These are phyloP conservation scores for Ephialtes manifestator DNA, from an alignment of 2,888 invertebrate species.

Conservation along the genomic window DNA sequence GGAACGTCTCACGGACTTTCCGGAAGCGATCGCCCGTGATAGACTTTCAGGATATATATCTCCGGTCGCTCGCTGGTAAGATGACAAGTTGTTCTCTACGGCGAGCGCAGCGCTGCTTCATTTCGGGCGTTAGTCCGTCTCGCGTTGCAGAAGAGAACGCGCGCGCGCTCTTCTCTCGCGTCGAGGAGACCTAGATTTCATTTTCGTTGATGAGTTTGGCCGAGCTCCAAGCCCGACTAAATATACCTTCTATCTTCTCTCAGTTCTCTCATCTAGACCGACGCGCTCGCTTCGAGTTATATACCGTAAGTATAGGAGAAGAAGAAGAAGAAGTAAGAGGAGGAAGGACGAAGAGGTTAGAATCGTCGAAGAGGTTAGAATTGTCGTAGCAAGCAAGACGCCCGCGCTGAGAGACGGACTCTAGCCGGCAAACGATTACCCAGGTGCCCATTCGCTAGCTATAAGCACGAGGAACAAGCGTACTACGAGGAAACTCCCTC, in stretches of 20 bases:
- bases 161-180: slow-evolving; percentile 48
- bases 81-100: slow-evolving; percentile 1
- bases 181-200: slow-evolving; percentile 85
- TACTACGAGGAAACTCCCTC: slow-evolving; percentile 23
- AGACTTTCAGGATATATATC: neutral
- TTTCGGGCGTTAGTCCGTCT: slow-evolving; percentile 45
- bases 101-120: neutral
- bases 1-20: neutral
- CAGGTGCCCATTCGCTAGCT: slow-evolving; percentile 41
- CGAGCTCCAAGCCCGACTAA: slow-evolving; percentile 83
- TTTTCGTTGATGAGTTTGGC: slow-evolving; percentile 86
- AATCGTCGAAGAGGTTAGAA: neutral
- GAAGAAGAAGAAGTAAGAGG: neutral
- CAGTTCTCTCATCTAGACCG: slow-evolving; percentile 45
- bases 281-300: slow-evolving; percentile 30
- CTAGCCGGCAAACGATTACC: slow-evolving; percentile 48
- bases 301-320: slow-evolving; percentile 4
- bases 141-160: slow-evolving; percentile 31
- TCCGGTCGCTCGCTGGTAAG: slow-evolving; percentile 2
- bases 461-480: slow-evolving; percentile 20
- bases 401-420: neutral
- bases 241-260: slow-evolving; percentile 81
- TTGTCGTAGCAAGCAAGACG: neutral
- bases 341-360: slow-evolving; percentile 18
- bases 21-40: slow-evolving; percentile 22